These are phyloP conservation scores for Oreochromis tanganicae DNA, from an alignment of 2,113 vertebrate species.

Conservation along the genomic window DNA sequence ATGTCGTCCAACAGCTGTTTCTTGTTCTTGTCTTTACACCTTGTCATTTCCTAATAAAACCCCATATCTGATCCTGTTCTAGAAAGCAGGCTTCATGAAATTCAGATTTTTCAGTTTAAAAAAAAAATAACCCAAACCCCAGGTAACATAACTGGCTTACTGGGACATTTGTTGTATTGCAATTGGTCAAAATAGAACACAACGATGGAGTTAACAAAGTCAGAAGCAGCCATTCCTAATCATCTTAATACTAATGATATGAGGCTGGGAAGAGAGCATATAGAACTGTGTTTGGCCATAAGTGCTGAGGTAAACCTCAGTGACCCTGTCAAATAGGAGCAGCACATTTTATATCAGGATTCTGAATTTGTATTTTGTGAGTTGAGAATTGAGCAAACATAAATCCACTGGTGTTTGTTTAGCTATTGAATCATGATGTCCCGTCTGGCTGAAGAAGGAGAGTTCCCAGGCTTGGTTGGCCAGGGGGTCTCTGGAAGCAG, in stretches of 20 bases:
- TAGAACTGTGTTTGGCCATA: neutral
- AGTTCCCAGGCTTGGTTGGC: neutral
- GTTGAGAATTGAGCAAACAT: neutral
- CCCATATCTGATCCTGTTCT: neutral
- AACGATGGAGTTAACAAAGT: neutral
- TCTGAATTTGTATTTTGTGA: neutral
- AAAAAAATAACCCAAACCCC: neutral
- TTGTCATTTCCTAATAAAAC: neutral
- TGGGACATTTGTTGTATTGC: neutral
- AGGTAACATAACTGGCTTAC: accelerated
- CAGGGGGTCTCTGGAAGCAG: neutral
- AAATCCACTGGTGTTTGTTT: neutral
- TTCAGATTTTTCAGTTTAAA: neutral
- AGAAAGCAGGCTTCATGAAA: neutral
- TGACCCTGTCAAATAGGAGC: neutral
- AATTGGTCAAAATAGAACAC: neutral
- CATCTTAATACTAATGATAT: neutral
- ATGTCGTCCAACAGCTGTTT: neutral
- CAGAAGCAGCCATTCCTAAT: neutral
- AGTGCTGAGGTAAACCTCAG: neutral
- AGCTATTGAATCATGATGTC: neutral
- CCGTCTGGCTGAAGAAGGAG: neutral
- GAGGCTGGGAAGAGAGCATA: neutral
- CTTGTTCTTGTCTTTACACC: neutral
- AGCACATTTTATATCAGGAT: neutral